Evolutionary conservation across 2,888 invertebrate genomes (phyloP).

Genomic region (Cabera pusaria): DNA sequence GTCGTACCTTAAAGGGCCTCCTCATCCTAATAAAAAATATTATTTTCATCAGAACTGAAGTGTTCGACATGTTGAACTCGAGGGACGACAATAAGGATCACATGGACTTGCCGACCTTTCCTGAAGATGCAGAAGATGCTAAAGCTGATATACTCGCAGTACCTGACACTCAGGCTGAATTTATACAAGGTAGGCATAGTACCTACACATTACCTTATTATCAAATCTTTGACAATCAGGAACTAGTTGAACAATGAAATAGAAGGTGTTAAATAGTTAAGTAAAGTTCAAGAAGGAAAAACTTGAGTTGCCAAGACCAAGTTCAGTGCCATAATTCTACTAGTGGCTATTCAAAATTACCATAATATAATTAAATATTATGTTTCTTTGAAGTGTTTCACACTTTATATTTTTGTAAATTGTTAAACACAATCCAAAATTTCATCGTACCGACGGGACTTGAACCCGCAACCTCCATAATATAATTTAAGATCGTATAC

Average conservation of each 20-base stretch:
- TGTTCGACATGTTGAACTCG: slow-evolving; percentile 78
- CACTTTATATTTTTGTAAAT: no score
- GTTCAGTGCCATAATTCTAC: slow-evolving; percentile 14
- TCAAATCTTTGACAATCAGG: not conserved
- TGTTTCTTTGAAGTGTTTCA: no score
- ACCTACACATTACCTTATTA: no score
- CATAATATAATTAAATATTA: no score
- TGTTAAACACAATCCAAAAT: no score
- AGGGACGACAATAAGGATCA: slow-evolving; percentile 65
- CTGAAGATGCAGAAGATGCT: slow-evolving; percentile 64
- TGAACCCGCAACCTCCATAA: no score
- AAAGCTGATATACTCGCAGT: slow-evolving; percentile 50
- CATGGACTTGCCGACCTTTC: slow-evolving; percentile 65
- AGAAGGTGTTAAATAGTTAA: slow-evolving; percentile 22
- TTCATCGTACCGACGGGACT: no score
- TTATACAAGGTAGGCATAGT: slow-evolving; percentile 67
- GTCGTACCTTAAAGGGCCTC: no score
- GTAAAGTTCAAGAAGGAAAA: slow-evolving; percentile 22
- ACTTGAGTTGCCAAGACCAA: slow-evolving; percentile 13
- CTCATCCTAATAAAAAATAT: not conserved
- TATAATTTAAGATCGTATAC: no score
- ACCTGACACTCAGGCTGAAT: slow-evolving; percentile 68
- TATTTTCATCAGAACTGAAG: slow-evolving; percentile 58
- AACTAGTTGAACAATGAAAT: no score
- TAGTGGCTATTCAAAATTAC: no score